Base-by-base conservation (phyloP, 2,888 invertebrate species). In the Xylocampa areola region DNA sequence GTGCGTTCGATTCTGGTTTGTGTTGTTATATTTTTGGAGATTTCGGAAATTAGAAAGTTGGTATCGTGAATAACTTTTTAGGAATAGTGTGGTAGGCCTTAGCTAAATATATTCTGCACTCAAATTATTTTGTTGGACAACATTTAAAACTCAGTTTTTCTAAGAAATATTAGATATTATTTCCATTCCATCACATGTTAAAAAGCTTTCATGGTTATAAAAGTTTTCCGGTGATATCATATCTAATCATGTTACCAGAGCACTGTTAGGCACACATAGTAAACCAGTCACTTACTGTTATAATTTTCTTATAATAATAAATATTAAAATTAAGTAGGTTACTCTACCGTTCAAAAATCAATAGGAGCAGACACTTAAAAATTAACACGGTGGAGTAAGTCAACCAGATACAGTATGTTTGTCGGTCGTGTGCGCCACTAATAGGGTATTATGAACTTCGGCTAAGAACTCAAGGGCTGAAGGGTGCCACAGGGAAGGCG, bases 391-490 rank as follows among this genome's bases (percentile, higher is more conserved):
- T 66, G 61, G 74, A 69, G 71, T 71, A 79, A 82, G 82, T 84
- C 83, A 82, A 78, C 76, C 70, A 79, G 79, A 63, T 36, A 79
- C 81, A 85, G 74, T 80, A 84, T 86, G 84, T 85, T 85, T 82
- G 76, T 78, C 75, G 82, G 81, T 80, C 79, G 84, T 87, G 84
- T 86, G 84, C 81, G 80, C 82, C 85, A 83, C 90, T 91, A 92
- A 92, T 92, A 90, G 90, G 91, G 91, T 91, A 92, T 92, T 92
- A 92, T 92, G 91, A 92, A 93, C 86, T 92, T 90, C 84, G 82
- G 74, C 82, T 82, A 80, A 89, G 87, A 88, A 89, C 83, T 86
- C 79, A 76, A 84, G 82, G 83, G 80, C 82, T 80, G 81, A 81
- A 70, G 86, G 84, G 86, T 80, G 79, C 82, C 81, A 60, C 60